Conservation (phyloP, 2,797 vertebrate genomes). For the Coregonus suidteri region DNA sequence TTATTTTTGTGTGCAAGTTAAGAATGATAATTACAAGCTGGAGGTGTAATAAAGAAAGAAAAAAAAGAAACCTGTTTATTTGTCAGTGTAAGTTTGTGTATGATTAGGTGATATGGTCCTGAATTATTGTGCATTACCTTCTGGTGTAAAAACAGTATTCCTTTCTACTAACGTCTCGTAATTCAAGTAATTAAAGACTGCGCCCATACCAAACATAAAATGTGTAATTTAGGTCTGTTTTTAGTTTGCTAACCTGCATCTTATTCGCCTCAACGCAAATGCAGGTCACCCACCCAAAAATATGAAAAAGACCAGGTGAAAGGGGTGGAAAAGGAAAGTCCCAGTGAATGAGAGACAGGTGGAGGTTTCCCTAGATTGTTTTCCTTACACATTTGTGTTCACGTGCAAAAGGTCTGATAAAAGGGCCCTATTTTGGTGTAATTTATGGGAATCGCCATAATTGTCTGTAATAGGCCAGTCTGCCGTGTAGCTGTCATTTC, state of each 20-base stretch:
- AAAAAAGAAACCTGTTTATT: constrained; percentile 47
- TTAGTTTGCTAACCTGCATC: constrained; percentile 27
- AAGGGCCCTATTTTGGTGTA: constrained; percentile 47
- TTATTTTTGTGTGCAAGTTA: constrained; percentile 63
- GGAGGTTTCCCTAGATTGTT: constrained; percentile 42
- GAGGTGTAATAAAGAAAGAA: constrained; percentile 36
- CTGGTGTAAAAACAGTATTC: constrained; percentile 42
- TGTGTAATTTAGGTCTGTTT: constrained; percentile 29
- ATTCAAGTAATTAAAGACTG: constrained; percentile 45
- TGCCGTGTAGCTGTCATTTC: constrained; percentile 52
- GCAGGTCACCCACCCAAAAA: constrained; percentile 28
- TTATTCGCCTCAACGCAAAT: constrained; percentile 43
- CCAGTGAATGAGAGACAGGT: constrained; percentile 8
- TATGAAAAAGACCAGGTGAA: constrained; percentile 33
- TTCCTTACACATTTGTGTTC: constrained; percentile 40
- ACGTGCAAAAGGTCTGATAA: constrained; percentile 36
- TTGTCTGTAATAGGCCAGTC: constrained; percentile 53
- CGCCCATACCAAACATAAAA: constrained; percentile 12
- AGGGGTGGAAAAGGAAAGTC: constrained; percentile 23
- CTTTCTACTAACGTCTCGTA: constrained; percentile 22
- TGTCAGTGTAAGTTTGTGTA: constrained; percentile 30
- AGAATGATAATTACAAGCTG: constrained; percentile 51
- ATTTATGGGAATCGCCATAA: constrained; percentile 66
- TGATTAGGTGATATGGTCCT: constrained; percentile 35
- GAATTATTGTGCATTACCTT: constrained; percentile 18